A percentile compares a stretch with the other conserved stretches of the same genome.
phyloP scores from a whole-genome alignment of 2,888 invertebrate species.

The Cryptocheilus praepositus region DNA sequence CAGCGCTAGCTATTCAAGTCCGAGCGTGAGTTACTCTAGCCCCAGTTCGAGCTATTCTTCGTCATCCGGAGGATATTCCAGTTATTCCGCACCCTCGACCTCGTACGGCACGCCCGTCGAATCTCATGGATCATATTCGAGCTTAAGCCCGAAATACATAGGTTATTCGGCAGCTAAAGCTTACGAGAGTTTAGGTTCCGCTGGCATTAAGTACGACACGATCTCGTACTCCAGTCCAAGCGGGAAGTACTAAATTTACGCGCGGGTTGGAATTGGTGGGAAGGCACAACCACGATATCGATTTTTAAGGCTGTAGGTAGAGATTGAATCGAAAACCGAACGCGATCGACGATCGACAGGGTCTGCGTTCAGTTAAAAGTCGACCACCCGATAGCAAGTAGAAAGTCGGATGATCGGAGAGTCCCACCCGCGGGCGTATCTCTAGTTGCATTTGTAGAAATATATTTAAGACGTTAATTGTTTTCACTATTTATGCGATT shows the following conservation, averaged over 20 bases:
- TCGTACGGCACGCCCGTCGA: constrained; percentile 57
- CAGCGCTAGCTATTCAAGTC: constrained; percentile 37
- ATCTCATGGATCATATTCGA: constrained; percentile 62
- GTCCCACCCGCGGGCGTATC: constrained; percentile 12
- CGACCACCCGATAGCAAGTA: constrained; percentile 9
- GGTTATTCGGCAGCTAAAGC: constrained; percentile 55
- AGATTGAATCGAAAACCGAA: too few relatives aligned
- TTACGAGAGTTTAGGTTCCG: constrained; percentile 47
- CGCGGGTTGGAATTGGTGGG: not conserved
- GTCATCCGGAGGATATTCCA: constrained; percentile 34
- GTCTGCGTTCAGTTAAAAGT: not conserved
- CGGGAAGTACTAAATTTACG: constrained; percentile 58
- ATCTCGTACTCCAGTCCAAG: constrained; percentile 69
- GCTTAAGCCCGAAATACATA: constrained; percentile 60
- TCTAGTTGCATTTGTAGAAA: constrained; percentile 23
- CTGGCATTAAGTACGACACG: constrained; percentile 66
- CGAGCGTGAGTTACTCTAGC: constrained; percentile 37
- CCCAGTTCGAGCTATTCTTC: constrained; percentile 50
- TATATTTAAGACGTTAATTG: constrained; percentile 35
- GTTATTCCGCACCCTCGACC: constrained; percentile 50
- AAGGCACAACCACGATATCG: too few relatives aligned
- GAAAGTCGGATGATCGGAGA: constrained; percentile 16
- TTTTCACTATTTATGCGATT: constrained; percentile 53
- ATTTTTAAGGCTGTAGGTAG: too few relatives aligned
- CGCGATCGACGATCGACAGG: not conserved